Percentiles rank a stretch among this genome's conserved stretches.
Evolutionary conservation across 37 sponge, comb jelly and placozoan species (phyloP).

Genomic region (Cladorhizidae sp.): DNA sequence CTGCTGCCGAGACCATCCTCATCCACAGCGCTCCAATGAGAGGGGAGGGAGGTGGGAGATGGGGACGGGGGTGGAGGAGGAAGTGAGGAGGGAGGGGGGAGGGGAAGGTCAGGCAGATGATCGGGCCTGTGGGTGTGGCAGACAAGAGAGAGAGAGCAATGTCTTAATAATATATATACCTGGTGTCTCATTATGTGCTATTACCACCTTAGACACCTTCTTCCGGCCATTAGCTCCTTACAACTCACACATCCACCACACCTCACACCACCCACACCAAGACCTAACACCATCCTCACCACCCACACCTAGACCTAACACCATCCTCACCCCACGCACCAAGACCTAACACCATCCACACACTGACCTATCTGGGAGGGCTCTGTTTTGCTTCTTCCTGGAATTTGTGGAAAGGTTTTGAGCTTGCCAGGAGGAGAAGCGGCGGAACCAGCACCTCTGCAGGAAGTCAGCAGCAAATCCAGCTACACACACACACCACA

Average conservation of each 20-base stretch:
- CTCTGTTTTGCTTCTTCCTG: conserved; percentile 1
- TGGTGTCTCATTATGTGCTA: too few species aligned
- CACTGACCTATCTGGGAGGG: conserved; percentile 20
- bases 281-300: neutral
- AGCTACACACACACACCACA: conserved; percentile 1
- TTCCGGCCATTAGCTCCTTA: neutral
- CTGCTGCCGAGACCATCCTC: too few species aligned
- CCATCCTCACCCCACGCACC: neutral
- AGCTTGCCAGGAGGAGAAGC: conserved; percentile 45
- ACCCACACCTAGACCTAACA: neutral
- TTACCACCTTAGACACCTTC: too few species aligned
- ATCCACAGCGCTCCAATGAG: neutral
- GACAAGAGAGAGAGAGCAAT: neutral
- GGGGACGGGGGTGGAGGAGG: conserved; percentile 20
- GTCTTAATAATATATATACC: neutral
- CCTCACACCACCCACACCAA: neutral
- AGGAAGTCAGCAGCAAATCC: conserved; percentile 33
- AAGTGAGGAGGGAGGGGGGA: conserved; percentile 27
- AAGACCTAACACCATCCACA: neutral
- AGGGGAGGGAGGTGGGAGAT: conserved; percentile 2
- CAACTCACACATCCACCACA: neutral
- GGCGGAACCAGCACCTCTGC: conserved; percentile 50
- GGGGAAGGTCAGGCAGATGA: neutral
- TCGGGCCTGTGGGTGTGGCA: too few species aligned
- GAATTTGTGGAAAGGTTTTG: conserved; percentile 25